Conservation (phyloP, 2,113 vertebrate species). For the Mus pahari region DNA sequence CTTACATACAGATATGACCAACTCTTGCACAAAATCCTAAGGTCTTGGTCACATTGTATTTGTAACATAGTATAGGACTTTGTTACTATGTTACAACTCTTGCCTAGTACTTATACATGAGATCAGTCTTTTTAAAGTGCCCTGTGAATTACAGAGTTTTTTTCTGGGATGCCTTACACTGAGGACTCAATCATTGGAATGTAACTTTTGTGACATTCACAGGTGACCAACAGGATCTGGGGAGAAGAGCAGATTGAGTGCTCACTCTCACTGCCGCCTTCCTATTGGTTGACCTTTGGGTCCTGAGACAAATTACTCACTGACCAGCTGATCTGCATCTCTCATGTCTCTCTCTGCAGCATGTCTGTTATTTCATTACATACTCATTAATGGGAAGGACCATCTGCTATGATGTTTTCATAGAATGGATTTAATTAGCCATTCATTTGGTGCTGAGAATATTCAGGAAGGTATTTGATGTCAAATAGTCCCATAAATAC, state of each 20-base stretch:
- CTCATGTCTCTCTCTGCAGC: constrained; percentile 66
- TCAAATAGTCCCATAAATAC: constrained; percentile 58
- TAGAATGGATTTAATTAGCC: constrained; percentile 73
- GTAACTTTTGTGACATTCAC: constrained; percentile 32
- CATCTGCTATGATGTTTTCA: constrained; percentile 73
- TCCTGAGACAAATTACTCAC: constrained; percentile 68
- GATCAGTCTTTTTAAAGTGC: neutral
- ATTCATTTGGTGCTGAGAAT: constrained; percentile 64
- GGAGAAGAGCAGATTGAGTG: neutral
- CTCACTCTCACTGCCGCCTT: constrained; percentile 24
- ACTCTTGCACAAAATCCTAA: neutral
- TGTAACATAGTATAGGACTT: constrained; percentile 35
- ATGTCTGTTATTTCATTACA: constrained; percentile 76
- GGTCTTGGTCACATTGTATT: constrained; percentile 1
- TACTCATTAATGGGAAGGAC: constrained; percentile 68
- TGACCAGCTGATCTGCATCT: constrained; percentile 56
- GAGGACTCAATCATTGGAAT: constrained; percentile 49
- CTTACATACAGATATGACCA: constrained; percentile 29
- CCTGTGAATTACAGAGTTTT: neutral
- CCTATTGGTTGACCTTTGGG: constrained; percentile 56
- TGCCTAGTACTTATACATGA: constrained; percentile 43
- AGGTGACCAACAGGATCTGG: constrained; percentile 14
- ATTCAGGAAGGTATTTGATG: constrained; percentile 42
- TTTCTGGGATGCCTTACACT: constrained; percentile 13
- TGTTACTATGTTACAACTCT: constrained; percentile 25